Evolutionary conservation across 2,797 vertebrate genomes (phyloP).

Genomic region (Danionella dracula): DNA sequence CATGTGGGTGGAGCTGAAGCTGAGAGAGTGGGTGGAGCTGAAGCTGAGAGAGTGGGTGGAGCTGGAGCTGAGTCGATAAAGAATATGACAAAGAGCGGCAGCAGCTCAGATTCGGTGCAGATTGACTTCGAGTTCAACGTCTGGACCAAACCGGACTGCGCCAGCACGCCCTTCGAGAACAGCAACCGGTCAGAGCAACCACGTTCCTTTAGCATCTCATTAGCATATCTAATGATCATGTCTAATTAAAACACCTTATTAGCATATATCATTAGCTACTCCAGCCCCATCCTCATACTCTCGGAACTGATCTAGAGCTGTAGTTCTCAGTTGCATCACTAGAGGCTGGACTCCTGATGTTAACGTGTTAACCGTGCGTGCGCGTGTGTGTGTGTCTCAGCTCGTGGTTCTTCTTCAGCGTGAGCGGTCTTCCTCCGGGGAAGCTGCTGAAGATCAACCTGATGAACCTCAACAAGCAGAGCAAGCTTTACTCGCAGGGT

Average conservation of each 20-base stretch:
- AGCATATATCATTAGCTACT: too few relatives aligned
- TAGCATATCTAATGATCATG: too few relatives aligned
- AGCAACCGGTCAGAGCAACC: conserved; percentile 67
- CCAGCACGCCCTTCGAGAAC: conserved; percentile 87
- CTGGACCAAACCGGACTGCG: conserved; percentile 92
- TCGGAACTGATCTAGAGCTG: too few relatives aligned
- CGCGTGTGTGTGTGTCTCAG: conserved; percentile 54
- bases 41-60: conserved; percentile 71
- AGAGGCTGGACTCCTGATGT: too few relatives aligned
- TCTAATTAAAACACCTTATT: too few relatives aligned
- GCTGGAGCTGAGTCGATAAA: conserved; percentile 84
- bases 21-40: conserved; percentile 61
- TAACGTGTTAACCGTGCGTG: neutral
- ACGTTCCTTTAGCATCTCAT: too few relatives aligned
- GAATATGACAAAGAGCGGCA: conserved; percentile 47
- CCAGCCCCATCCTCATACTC: too few relatives aligned
- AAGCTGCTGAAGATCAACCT: conserved; percentile 92
- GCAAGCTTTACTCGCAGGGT: conserved; percentile 93
- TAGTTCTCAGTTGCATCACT: too few relatives aligned
- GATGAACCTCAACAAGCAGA: conserved; percentile 98
- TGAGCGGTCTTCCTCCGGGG: conserved; percentile 77
- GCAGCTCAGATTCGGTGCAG: conserved; percentile 32
- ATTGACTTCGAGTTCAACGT: conserved; percentile 90
- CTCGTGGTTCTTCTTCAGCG: conserved; percentile 97
- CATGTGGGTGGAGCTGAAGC: conserved; percentile 69